A percentile compares a stretch with the other conserved stretches of the same genome.
These are phyloP conservation scores for Furcula furcula DNA, from an alignment of 2,888 invertebrate genomes.

Conservation along the genomic window DNA sequence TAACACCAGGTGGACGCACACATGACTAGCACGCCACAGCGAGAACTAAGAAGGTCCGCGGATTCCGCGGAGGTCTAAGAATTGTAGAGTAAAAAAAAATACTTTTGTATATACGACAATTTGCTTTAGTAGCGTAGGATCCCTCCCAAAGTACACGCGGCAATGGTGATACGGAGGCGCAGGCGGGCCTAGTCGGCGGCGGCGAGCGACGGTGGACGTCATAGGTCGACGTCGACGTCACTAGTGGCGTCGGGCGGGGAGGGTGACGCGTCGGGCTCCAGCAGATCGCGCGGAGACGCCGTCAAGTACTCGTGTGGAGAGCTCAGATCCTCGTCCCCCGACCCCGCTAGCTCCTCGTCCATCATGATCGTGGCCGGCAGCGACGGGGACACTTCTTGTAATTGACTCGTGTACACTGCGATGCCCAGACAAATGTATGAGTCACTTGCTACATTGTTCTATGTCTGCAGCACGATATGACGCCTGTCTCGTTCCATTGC, in stretches of 20 bases:
- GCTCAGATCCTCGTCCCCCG: slow-evolving; percentile 60
- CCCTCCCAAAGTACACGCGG: too few relatives aligned
- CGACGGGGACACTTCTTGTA: slow-evolving; percentile 71
- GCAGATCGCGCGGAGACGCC: slow-evolving; percentile 38
- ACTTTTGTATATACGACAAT: too few relatives aligned
- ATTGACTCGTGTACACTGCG: slow-evolving; percentile 70
- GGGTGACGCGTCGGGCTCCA: slow-evolving; percentile 43
- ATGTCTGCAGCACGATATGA: too few relatives aligned
- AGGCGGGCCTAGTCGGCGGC: slow-evolving; percentile 51
- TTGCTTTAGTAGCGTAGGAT: too few relatives aligned
- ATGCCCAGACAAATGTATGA: slow-evolving; percentile 10
- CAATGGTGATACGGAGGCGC: too few relatives aligned
- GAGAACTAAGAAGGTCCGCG: too few relatives aligned
- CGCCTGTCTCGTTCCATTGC: too few relatives aligned
- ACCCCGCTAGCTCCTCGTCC: slow-evolving; percentile 65
- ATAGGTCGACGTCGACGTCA: slow-evolving; percentile 74
- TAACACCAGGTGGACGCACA: slow-evolving; percentile 46
- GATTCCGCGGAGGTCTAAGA: too few relatives aligned
- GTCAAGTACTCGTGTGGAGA: slow-evolving; percentile 60
- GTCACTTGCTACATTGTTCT: too few relatives aligned
- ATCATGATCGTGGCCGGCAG: slow-evolving; percentile 79
- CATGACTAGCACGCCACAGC: slow-evolving; percentile 48
- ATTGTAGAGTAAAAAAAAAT: too few relatives aligned
- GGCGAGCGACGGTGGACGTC: slow-evolving; percentile 56
- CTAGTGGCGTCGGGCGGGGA: slow-evolving; percentile 59